Base-by-base conservation (phyloP, 1,140 invertebrate species). In the Leptinotarsa defecta region DNA sequence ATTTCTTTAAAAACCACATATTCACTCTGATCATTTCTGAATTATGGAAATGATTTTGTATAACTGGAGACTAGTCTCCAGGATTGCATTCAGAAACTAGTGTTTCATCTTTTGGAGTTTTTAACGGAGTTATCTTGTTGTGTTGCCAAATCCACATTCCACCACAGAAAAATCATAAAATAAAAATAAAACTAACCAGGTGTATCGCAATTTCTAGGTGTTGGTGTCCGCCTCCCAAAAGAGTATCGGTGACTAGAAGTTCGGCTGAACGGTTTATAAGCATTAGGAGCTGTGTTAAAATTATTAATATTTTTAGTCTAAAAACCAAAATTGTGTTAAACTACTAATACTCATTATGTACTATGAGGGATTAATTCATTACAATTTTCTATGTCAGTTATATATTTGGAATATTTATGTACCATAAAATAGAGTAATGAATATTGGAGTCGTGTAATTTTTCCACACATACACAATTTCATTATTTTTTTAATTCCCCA, bases 211-310 rank as follows among this genome's bases (percentile, higher is more conserved):
- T 84, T 88, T 83, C 90, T 90, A 74, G 88, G 86, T 15, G 87
- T 85, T 69, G 83, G 85, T 13, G 89, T 89, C 78, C 89, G 90
- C 62, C 88, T 81, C 43, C 89, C 89, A 83, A 91, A 94, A 5
- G 91, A 91, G 80, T 91, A 93, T 65, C 89, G 87, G 79, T 91
- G 76, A 83, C 86, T 87, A 85, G 86, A 85, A 83, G 86, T 80
- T 84, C 88, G 78, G 81, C 81, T 80, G 83, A 86, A 84, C 84
- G 86, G 81, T 86, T 81, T 80, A 81, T 85, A 83, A 73, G 77
- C 75, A 72, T 83, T 83, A 82, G 83, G 83, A 77, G 81, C 81
- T 84, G 78, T 78, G 68, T 81, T 81, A 81, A 81, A 76, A 81
- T 77, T 76, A 77, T 61, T 77, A 78, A 52, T 57, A 57, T 52